phyloP scores from a whole-genome alignment of 2,888 invertebrate species.

The Microdon myrmicae region DNA sequence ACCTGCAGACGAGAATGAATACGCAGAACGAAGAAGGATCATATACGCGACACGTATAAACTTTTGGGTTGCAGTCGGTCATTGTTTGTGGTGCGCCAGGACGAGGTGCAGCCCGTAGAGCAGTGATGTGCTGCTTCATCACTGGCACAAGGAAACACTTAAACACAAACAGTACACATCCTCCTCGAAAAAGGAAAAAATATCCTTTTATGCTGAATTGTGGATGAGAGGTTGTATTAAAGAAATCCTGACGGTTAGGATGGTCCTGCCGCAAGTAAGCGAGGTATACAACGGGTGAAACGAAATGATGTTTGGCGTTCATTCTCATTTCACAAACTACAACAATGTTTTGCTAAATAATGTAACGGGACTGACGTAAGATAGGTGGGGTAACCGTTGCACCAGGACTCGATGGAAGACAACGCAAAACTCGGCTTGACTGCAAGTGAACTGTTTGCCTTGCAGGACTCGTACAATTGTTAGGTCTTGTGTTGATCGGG shows the following conservation, averaged over 20 bases:
- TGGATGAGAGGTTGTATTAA: slow-evolving; percentile 13
- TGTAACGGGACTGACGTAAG: too few species aligned
- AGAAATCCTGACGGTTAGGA: neutral
- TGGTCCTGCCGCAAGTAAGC: neutral
- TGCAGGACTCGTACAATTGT: too few species aligned
- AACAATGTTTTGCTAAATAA: slow-evolving; percentile 33
- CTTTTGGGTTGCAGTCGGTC: slow-evolving; percentile 14
- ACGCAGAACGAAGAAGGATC: slow-evolving; percentile 44
- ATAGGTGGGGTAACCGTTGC: slow-evolving; percentile 6
- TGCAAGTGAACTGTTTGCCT: too few species aligned
- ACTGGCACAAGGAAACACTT: slow-evolving; percentile 24
- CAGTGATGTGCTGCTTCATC: slow-evolving; percentile 7
- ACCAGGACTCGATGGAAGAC: too few species aligned
- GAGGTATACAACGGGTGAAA: slow-evolving; percentile 14
- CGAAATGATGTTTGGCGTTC: slow-evolving; percentile 39
- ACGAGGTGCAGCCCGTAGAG: slow-evolving; percentile 3
- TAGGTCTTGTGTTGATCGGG: too few species aligned
- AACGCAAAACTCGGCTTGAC: too few species aligned
- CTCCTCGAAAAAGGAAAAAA: slow-evolving; percentile 14
- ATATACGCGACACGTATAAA: slow-evolving; percentile 38
- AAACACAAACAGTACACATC: slow-evolving; percentile 39
- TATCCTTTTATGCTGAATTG: slow-evolving; percentile 27
- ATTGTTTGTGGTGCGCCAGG: slow-evolving; percentile 18
- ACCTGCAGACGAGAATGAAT: too few species aligned
- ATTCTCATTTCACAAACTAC: slow-evolving; percentile 30